Percentiles rank a stretch among this genome's conserved stretches.
Conservation (phyloP, 2,888 invertebrate genomes). For the Hartigia nigra region DNA sequence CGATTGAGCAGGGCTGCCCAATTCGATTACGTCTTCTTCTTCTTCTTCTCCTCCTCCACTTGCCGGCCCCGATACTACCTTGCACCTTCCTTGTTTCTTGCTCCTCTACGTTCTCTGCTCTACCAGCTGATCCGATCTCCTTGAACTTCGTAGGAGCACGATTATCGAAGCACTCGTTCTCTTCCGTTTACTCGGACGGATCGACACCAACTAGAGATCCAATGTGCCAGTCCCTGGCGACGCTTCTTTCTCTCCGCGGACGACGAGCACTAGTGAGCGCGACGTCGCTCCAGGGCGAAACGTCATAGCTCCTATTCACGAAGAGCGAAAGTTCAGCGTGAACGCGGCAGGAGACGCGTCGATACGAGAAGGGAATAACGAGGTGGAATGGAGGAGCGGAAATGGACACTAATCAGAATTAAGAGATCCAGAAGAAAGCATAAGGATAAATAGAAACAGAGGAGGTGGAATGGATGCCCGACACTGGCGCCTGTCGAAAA, state of each 20-base stretch:
- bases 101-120: slow-evolving; percentile 11
- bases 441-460: too few species aligned
- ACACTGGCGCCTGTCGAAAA: not conserved
- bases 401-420: not conserved
- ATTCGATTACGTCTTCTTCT: slow-evolving; percentile 31
- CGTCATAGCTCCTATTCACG: not conserved
- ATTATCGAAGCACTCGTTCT: slow-evolving; percentile 33
- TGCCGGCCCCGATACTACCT: slow-evolving; percentile 2
- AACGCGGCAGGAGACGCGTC: not conserved
- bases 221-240: not conserved
- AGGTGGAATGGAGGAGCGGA: not conserved
- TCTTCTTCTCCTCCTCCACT: slow-evolving; percentile 20
- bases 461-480: too few species aligned
- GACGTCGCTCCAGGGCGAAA: not conserved
- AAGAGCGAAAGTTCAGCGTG: not conserved
- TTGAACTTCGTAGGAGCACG: slow-evolving; percentile 26
- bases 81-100: slow-evolving; percentile 17
- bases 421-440: not conserved
- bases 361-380: not conserved
- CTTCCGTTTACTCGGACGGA: slow-evolving; percentile 30
- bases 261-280: not conserved
- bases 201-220: not conserved
- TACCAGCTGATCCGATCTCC: slow-evolving; percentile 16
- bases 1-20: slow-evolving; percentile 33
- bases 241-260: not conserved